These are phyloP conservation scores for Eupithecia exiguata DNA, from an alignment of 2,888 invertebrate species.

Conservation along the genomic window DNA sequence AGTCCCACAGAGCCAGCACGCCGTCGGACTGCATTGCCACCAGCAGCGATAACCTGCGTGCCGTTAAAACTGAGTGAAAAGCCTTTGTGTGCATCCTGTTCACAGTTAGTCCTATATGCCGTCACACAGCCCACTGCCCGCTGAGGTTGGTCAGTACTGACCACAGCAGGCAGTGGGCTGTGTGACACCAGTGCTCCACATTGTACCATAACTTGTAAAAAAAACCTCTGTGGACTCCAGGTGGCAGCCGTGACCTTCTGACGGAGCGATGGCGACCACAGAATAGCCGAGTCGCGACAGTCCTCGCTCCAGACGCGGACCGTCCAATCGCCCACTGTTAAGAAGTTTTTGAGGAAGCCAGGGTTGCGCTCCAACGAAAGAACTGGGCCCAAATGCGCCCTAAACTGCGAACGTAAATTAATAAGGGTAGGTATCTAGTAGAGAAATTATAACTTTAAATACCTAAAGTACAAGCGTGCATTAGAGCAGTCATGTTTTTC, in stretches of 20 bases:
- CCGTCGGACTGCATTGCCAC: slow-evolving; percentile 86
- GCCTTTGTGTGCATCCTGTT: background rate
- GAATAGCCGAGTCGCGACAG: slow-evolving; percentile 93
- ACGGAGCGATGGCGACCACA: slow-evolving; percentile 91
- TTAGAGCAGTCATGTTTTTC: no score
- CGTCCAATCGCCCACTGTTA: slow-evolving; percentile 97
- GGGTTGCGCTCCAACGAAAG: slow-evolving; percentile 94
- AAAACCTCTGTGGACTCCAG: slow-evolving; percentile 87
- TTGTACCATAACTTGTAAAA: background rate
- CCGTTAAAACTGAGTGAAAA: background rate
- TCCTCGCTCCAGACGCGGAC: slow-evolving; percentile 97
- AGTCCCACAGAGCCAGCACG: slow-evolving; percentile 94
- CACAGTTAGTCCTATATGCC: background rate
- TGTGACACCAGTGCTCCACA: no score
- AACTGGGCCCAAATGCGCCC: slow-evolving; percentile 93
- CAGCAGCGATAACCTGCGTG: slow-evolving; percentile 89
- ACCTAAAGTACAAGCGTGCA: background rate
- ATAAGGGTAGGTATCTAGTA: background rate
- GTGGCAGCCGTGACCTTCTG: slow-evolving; percentile 88
- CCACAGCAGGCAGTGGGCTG: no score
- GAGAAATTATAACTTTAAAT: background rate
- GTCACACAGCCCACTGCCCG: background rate
- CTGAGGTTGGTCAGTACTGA: background rate
- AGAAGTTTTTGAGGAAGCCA: slow-evolving; percentile 95
- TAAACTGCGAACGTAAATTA: slow-evolving; percentile 64